Evolutionary conservation across 1,140 invertebrate species (phyloP).

Genomic region (Pemphigus obesinymphae): DNA sequence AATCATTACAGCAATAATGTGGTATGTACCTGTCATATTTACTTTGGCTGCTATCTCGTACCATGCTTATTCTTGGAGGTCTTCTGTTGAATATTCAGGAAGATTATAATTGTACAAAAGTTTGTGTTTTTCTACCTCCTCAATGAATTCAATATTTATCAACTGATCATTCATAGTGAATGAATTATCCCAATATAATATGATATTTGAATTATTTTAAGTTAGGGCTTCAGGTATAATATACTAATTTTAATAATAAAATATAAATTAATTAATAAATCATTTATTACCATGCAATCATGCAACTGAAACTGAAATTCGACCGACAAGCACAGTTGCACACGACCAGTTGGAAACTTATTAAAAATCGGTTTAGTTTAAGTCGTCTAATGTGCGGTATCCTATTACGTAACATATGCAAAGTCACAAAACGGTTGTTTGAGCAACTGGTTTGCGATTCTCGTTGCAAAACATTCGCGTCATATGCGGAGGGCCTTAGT

Average conservation of each 20-base stretch:
- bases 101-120: slow-evolving; percentile 47
- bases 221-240: neutral
- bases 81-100: slow-evolving; percentile 46
- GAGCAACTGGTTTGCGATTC: no score
- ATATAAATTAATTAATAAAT: neutral
- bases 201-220: neutral
- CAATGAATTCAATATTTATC: slow-evolving; percentile 46
- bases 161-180: slow-evolving; percentile 43
- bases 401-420: neutral
- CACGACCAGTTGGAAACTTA: neutral
- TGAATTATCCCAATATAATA: slow-evolving; percentile 25
- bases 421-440: neutral
- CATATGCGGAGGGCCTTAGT: no score
- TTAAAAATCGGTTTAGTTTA: neutral
- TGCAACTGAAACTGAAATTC: neutral
- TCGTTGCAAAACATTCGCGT: no score
- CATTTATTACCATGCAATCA: neutral
- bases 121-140: slow-evolving; percentile 45
- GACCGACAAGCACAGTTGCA: neutral
- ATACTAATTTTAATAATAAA: slow-evolving; percentile 11
- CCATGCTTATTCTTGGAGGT: slow-evolving; percentile 48
- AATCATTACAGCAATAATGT: neutral
- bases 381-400: neutral
- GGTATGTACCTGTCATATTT: slow-evolving; percentile 44
- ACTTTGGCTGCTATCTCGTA: slow-evolving; percentile 44